phyloP scores from a whole-genome alignment of 1,140 invertebrate genomes.

The Asbolus verrucosus region DNA sequence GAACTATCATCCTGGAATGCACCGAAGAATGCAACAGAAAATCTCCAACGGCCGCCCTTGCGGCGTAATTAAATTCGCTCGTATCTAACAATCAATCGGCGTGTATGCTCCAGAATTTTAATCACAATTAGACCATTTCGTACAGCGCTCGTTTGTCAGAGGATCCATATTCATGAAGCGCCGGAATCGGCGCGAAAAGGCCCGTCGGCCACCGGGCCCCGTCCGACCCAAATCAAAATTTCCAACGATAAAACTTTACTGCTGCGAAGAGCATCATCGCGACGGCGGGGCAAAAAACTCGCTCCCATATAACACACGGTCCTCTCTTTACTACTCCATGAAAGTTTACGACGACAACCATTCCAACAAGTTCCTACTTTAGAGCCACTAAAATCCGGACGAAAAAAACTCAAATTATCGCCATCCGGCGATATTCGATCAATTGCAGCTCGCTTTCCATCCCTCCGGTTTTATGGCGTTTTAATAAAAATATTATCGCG shows the following conservation, averaged over 20 bases:
- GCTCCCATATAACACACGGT: conserved; percentile 54
- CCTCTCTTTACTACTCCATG: conserved; percentile 60
- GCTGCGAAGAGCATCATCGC: conserved; percentile 52
- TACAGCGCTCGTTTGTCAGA: no score
- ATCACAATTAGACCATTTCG: conserved; percentile 42
- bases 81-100: conserved; percentile 43
- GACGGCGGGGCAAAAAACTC: conserved; percentile 56
- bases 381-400: conserved; percentile 50
- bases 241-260: conserved; percentile 50
- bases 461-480: conserved; percentile 45
- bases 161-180: conserved; percentile 32
- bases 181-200: conserved; percentile 38
- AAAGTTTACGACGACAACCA: conserved; percentile 60
- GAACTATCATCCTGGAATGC: conserved; percentile 59
- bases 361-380: conserved; percentile 61
- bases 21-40: conserved; percentile 35
- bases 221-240: conserved; percentile 50
- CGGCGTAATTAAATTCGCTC: conserved; percentile 51
- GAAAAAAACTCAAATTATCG: conserved; percentile 48
- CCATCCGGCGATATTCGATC: conserved; percentile 17
- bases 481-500: conserved; percentile 54
- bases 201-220: conserved; percentile 39
- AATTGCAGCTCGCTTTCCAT: conserved; percentile 1
- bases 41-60: background rate
- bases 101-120: conserved; percentile 33